Conservation (phyloP, 2,888 invertebrate species). For the Elmis aenea region DNA sequence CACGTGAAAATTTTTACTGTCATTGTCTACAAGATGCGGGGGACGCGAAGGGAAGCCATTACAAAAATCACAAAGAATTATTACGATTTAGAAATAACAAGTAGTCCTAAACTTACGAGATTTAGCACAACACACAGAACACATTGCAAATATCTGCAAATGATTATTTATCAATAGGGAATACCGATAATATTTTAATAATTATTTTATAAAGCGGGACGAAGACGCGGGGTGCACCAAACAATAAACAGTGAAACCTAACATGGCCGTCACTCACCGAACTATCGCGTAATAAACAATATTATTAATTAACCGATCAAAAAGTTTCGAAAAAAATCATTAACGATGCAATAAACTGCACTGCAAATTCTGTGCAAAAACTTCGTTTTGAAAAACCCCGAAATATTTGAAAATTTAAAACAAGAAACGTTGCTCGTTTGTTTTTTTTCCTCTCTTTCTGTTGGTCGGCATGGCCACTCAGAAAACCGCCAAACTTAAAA, state of each 20-base stretch:
- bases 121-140: conserved; percentile 15
- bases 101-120: conserved; percentile 3
- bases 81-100: conserved; percentile 6
- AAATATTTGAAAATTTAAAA: too few species aligned
- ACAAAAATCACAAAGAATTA: conserved; percentile 41
- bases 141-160: conserved; percentile 3
- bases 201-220: conserved; percentile 28
- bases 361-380: too few species aligned
- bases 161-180: conserved; percentile 6
- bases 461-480: too few species aligned
- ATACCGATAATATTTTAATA: conserved; percentile 18
- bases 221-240: conserved; percentile 47
- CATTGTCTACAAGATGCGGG: conserved; percentile 61
- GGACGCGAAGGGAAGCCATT: conserved; percentile 65
- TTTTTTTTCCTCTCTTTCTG: too few species aligned
- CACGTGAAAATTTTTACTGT: conserved; percentile 54
- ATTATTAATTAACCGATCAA: too few species aligned
- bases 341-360: too few species aligned
- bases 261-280: conserved; percentile 42
- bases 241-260: conserved; percentile 47
- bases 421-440: too few species aligned
- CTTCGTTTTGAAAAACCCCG: too few species aligned
- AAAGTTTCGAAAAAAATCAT: too few species aligned
- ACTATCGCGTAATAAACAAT: too few species aligned
- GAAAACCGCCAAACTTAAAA: too few species aligned